Evolutionary conservation across 2,113 vertebrate species (phyloP), one percentile per base, ranked within the genome.

Genomic region (Scalopus aquaticus): DNA sequence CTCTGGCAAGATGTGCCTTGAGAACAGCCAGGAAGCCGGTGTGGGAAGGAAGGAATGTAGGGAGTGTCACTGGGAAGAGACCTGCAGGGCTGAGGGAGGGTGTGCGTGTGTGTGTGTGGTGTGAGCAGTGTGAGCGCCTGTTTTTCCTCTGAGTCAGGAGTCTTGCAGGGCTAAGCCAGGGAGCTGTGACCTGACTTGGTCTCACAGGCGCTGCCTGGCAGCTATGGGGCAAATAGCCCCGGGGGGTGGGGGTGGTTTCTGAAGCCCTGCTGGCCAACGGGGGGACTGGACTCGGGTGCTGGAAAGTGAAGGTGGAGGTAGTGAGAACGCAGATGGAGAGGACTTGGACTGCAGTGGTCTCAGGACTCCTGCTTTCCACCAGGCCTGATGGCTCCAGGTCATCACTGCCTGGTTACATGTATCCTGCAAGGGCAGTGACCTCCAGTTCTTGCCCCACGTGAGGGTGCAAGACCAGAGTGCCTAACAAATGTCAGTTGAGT

Each of bases 401-500:
- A 11, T 42, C 46, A 58, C 12, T 35, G 15, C 4, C 73, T 19
- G 24, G 13, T 46, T 16, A 13, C 3, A 0, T 26, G 39, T 2
- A 0, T 28, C 35, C 13, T 22, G 5, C 0, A 1, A 30, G 46
- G 22, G 62, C 30, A 0, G 15, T 15, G 58, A 32, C 17, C 2
- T 35, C 51, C 44, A 9, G 8, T 37, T 56, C 17, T 54, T 83
- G 10, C 37, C 15, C 42, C n/a, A 9, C 1, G 19, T 46, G 17
- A 49, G 32, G 16, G 77, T 56, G 39, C 6, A 9, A 30, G 39
- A 49, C 28, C 30, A 22, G 12, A 46, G 6, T 13, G 20, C 22
- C 58, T 44, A 24, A 30, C 17, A 10, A 37, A 17, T 6, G 3
- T 9, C 42, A 76, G 32, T 32, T 56, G 17, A n/a, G 4, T 15